Evolutionary conservation across 2,113 vertebrate species (phyloP), one percentile per base, ranked within the genome.

Genomic region (Xenopus borealis): DNA sequence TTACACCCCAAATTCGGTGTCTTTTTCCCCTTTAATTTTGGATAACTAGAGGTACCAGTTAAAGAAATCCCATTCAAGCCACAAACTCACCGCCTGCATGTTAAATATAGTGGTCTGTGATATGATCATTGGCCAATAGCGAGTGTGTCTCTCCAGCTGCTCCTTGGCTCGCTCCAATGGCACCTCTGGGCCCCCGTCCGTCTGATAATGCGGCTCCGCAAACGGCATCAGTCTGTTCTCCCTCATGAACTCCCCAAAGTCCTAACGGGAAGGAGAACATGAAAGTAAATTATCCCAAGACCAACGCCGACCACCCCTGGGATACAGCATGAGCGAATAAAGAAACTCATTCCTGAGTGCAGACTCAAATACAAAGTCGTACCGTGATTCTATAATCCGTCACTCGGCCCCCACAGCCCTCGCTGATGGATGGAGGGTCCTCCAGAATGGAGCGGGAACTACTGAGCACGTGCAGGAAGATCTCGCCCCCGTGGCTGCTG

Each of bases 81-180:
- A 10, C 46, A 4, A 50, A 92, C 95, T 91, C 86, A 99, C 97
- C 40, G 97, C 97, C 87, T 99, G 97, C 97, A 98, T 99, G 86
- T 99, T 99, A 87, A 99, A 98, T 78, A 99, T 98, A 73, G 97
- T 99, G 53, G 97, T 99, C 85, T 99, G 97, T 79, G 97, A 99
- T 84, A 99, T 99, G 82, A 99, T 98, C 97, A 99, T 98, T 12
- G 97, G 97, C 97, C 97, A 99, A 84, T 98, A 99, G 40, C 97
- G 95, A 58, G 96, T 99, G 80, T 98, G 88, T 62, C 95, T 95
- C 81, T 99, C 97, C 82, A 99, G 91, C 83, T 99, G 97, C 72
- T 91, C 89, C 89, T 95, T 98, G 61, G 97, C 95, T 80, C 95
- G 88, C 81, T 98, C 95, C 64, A 90, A 81, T 10, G 97, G 97